Evolutionary conservation across 2,888 invertebrate genomes (phyloP).

Genomic region (Ellobium chinense): DNA sequence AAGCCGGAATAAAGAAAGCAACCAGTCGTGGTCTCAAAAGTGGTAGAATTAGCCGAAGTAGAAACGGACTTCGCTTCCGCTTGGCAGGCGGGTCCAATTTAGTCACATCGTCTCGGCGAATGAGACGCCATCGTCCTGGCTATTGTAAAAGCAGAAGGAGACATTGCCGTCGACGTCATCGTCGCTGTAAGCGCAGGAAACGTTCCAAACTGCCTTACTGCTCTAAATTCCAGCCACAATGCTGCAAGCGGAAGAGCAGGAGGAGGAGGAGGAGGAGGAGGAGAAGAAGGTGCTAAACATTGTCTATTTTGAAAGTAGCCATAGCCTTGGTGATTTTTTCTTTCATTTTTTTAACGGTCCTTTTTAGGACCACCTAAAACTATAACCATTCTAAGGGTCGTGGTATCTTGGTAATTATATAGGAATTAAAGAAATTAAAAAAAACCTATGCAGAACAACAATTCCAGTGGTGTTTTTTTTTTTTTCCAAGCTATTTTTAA

Average conservation of each 20-base stretch:
- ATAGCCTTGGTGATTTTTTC: neutral
- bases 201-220: neutral
- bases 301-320: neutral
- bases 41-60: neutral
- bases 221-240: neutral
- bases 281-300: neutral
- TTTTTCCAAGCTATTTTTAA: too few relatives aligned
- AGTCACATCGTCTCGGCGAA: neutral
- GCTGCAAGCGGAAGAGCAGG: neutral
- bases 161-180: neutral
- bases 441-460: too few relatives aligned
- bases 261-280: neutral
- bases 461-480: too few relatives aligned
- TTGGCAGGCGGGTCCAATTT: neutral
- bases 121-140: neutral
- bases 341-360: conserved; percentile 1
- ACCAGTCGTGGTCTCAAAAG: conserved; percentile 1
- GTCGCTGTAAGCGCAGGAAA: neutral
- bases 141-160: neutral
- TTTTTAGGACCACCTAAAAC: conserved; percentile 21
- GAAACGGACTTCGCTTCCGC: neutral
- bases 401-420: too few relatives aligned
- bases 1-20: conserved; percentile 17
- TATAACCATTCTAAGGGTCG: too few relatives aligned
- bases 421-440: too few relatives aligned